Base-by-base conservation (phyloP, 2,888 invertebrate genomes). In the Hesperia comma region DNA sequence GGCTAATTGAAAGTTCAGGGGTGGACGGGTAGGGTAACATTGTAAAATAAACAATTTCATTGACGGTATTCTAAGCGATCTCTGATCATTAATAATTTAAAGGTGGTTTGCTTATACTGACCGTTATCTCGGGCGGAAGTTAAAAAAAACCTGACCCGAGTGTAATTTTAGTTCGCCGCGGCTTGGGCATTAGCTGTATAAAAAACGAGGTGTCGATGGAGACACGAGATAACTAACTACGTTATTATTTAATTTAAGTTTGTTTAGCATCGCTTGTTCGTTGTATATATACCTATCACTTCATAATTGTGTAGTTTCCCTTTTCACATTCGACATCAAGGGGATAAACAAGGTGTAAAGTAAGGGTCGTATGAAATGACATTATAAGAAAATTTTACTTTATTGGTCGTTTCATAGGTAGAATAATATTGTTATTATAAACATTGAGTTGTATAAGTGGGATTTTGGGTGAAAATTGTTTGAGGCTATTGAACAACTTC, bases 51-150 rank as follows among this genome's bases (percentile, higher is more conserved):
- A 79, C 75, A 77, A 83, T 83, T 81, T 81, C 76, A 77, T 77
- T 78, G 72, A 77, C 75, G 79, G 78, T 79, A 75, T 83, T 85
- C 76, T 81, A 81, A 83, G 82, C 81, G 83, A 82, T 82, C 82
- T 84, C 81, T 81, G 84, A 60, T 33, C 60, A 66, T 82, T 86
- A 86, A 87, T 82, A 83, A 83, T 76, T 80, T 82, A 86, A 89
- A 90, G 88, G 88, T 89, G 49, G 49, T 49, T 49, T 49, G 87
- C 85, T 86, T 82, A 85, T 82, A 80, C 81, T 74, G 86, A 86
- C 85, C 82, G 85, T 88, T 89, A 90, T 90, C 90, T 89, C 72
- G 79, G 75, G 84, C 88, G 90, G 90, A 90, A 89, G 88, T 87
- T 74, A 77, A 85, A 86, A 85, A 79, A 87, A 88, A 86, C 80